Conservation (phyloP, 2,113 vertebrate genomes). For the Vireo altiloquus region DNA sequence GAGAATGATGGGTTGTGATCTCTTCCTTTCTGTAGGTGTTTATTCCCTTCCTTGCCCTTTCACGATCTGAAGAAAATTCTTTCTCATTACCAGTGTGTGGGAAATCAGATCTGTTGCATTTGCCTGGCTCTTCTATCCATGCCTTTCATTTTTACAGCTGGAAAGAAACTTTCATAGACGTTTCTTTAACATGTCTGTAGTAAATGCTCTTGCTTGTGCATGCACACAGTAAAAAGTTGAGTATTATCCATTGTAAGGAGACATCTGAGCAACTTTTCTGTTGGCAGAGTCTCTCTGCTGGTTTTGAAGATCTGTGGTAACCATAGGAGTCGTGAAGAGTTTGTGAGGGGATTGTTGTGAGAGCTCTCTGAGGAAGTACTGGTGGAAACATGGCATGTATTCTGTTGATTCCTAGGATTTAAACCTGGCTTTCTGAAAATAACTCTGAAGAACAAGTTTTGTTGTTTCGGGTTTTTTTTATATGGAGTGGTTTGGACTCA, state of each 20-base stretch:
- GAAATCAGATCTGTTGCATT: neutral
- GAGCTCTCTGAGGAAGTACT: neutral
- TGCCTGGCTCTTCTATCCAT: accelerated
- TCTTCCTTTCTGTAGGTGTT: neutral
- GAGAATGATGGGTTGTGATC: accelerated
- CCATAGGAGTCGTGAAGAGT: accelerated
- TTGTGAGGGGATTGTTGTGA: neutral
- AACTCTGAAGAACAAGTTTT: neutral
- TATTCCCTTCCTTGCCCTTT: neutral
- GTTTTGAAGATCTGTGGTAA: neutral
- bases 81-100: neutral
- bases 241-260: too few species aligned
- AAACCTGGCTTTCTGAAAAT: neutral
- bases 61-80: accelerated
- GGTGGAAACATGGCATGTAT: neutral
- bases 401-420: neutral
- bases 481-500: neutral
- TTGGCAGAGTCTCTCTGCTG: neutral
- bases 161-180: too few species aligned
- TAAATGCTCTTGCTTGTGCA: too few species aligned
- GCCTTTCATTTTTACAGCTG: too few species aligned
- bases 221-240: neutral
- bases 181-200: neutral
- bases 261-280: neutral
- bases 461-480: neutral